phyloP scores from a whole-genome alignment of 2,797 vertebrate species.

The Tamandua tetradactyla region DNA sequence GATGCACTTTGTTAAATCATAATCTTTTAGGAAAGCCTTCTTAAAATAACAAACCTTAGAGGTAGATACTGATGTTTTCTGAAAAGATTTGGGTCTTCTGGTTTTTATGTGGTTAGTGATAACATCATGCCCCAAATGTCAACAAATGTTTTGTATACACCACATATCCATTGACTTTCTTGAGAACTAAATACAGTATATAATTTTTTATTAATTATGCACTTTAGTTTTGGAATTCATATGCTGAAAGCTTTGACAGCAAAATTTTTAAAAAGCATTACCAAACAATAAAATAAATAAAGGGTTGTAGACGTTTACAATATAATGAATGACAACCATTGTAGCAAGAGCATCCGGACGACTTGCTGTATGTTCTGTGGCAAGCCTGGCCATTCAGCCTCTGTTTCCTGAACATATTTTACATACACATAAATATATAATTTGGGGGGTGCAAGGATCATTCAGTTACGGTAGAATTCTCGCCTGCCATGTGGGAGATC shows the following conservation, averaged over 20 bases:
- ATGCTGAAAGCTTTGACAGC: not conserved
- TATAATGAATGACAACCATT: not conserved
- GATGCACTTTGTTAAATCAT: not conserved
- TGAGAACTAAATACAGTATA: not conserved
- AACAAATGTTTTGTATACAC: conserved; percentile 2
- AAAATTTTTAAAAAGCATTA: not conserved
- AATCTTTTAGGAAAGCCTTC: not conserved
- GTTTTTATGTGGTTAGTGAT: not conserved
- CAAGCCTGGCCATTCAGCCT: not conserved
- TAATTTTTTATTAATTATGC: conserved; percentile 14
- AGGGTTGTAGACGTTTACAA: not conserved
- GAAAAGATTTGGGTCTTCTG: not conserved
- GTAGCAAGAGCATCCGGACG: not conserved
- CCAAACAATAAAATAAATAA: not conserved
- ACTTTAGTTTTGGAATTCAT: conserved; percentile 45
- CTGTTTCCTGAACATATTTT: conserved; percentile 25
- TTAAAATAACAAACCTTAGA: conserved; percentile 40
- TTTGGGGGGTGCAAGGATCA: too few relatives aligned
- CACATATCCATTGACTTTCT: not conserved
- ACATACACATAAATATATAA: not conserved
- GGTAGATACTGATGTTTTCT: not conserved
- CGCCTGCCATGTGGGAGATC: too few relatives aligned
- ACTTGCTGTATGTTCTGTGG: not conserved
- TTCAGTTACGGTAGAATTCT: too few relatives aligned
- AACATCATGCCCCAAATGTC: not conserved